Conservation (phyloP, 2,797 vertebrate genomes). For the Enteromius trimaculatus region DNA sequence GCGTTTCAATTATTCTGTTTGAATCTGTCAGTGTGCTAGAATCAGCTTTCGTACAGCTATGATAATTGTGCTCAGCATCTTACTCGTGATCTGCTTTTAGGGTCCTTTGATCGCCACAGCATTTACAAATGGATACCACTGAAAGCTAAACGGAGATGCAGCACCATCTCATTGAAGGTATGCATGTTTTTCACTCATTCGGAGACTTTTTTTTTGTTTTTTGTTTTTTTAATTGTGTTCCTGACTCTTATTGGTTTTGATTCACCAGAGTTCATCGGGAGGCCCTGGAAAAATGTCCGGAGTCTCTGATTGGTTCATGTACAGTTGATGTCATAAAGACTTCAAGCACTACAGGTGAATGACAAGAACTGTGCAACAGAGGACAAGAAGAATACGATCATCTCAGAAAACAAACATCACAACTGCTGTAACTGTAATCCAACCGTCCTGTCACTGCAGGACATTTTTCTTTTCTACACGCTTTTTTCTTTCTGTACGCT, state of each 20-base stretch:
- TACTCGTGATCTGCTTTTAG: slow-evolving; percentile 97
- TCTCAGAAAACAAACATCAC: slow-evolving; percentile 81
- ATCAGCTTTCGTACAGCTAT: slow-evolving; percentile 79
- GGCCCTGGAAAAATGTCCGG: slow-evolving; percentile 91
- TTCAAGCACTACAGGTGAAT: slow-evolving; percentile 86
- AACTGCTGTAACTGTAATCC: slow-evolving; percentile 95
- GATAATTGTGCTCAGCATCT: slow-evolving; percentile 75
- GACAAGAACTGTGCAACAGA: slow-evolving; percentile 82
- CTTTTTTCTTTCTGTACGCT: slow-evolving; percentile 76
- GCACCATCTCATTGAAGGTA: slow-evolving; percentile 98
- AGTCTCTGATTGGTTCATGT: slow-evolving; percentile 93
- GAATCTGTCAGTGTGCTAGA: slow-evolving; percentile 46
- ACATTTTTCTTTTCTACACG: slow-evolving; percentile 47
- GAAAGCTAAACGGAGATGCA: slow-evolving; percentile 90
- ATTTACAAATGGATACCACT: slow-evolving; percentile 99
- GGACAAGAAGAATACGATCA: slow-evolving; percentile 85
- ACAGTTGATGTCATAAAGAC: slow-evolving; percentile 91
- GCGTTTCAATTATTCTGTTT: slow-evolving; percentile 42
- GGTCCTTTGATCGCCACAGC: slow-evolving; percentile 99
- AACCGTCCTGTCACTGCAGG: slow-evolving; percentile 85
- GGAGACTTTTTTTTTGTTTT: slow-evolving; percentile 51
- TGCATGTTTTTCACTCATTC: slow-evolving; percentile 81
- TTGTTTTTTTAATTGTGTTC: neutral
- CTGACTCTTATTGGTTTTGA: slow-evolving; percentile 53
- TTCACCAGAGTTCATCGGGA: slow-evolving; percentile 90